Evolutionary conservation across 2,888 invertebrate species (phyloP), one percentile per base, ranked within the genome.

Genomic region (Netelia fuscicornis): DNA sequence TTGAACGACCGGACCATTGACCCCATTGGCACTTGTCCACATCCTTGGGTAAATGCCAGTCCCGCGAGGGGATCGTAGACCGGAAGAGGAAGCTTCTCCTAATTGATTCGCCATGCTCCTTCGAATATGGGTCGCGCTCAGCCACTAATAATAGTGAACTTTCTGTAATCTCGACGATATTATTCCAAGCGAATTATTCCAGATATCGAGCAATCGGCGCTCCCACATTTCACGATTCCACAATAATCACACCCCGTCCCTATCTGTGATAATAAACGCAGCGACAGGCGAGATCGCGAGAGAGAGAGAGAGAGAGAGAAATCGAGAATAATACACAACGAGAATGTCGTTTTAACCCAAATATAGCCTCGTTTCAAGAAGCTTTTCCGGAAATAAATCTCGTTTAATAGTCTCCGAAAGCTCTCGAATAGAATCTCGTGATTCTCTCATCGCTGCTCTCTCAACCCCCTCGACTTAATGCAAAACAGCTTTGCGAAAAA

Each of bases 1-100:
- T 78, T 77, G 72, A 72, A 58, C 70, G 82, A 77, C 71, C 82
- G 56, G 67, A 72, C 25, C 72, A 48, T 72, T 67, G 77, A 83
- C 77, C 82, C 42, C 72, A 60, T 72, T 77, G 58, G 65, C 77
- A 65, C 48, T 78, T 9, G n/a, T 71, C 10, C 52, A 60, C 42
- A 72, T 77, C 72, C 71, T 67, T 67, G 82, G 65, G 72, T 60
- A 67, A 67, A 78, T 58, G 71, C 81, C 82, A 77, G 52, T 13
- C 44, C 64, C 1, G 23, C 54, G 56, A 54, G 62, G 6, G 13
- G 52, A 17, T 71, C 37, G 20, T 10, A 17, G 54, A 72, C 67
- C 72, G 65, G 65, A 44, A 37, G 2, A 65, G 48, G 56, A 72
- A 72, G 23, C 13, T 64, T 70, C 25, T 9, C 54, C 44, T 56